Conservation (phyloP, 2,797 vertebrate genomes). For the Spea hammondii region DNA sequence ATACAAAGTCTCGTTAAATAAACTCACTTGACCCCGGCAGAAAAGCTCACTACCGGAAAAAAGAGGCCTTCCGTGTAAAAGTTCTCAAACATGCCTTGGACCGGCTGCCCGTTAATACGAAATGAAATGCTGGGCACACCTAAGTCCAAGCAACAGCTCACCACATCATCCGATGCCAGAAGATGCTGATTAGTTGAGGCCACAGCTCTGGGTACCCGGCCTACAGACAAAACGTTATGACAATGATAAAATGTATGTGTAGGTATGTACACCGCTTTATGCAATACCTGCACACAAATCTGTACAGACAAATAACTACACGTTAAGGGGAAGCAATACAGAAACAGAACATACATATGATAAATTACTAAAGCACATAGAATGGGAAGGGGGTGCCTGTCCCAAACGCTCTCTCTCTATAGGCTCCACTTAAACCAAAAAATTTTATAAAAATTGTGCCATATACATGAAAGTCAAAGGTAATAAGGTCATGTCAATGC, state of each 20-base stretch:
- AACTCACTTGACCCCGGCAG: slow-evolving; percentile 95
- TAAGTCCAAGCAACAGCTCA: slow-evolving; percentile 96
- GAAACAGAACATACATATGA: neutral
- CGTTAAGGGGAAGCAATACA: neutral
- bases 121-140: slow-evolving; percentile 96
- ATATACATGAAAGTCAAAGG: too few relatives aligned
- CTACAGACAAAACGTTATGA: slow-evolving; percentile 62
- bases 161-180: slow-evolving; percentile 90
- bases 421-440: too few relatives aligned
- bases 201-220: slow-evolving; percentile 87
- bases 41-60: slow-evolving; percentile 96
- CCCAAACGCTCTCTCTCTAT: neutral
- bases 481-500: too few relatives aligned
- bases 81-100: slow-evolving; percentile 98
- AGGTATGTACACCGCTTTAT: neutral
- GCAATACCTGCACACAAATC: neutral
- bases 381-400: neutral
- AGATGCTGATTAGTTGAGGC: slow-evolving; percentile 94
- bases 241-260: neutral
- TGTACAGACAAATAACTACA: neutral
- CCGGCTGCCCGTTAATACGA: slow-evolving; percentile 96
- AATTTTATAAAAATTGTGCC: too few relatives aligned
- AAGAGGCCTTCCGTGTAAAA: slow-evolving; percentile 94
- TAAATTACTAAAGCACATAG: neutral
- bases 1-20: neutral